A percentile compares a stretch with the other conserved stretches of the same genome.
Conservation (phyloP, 1,140 invertebrate species). For the Drosophila pseudoobscura region DNA sequence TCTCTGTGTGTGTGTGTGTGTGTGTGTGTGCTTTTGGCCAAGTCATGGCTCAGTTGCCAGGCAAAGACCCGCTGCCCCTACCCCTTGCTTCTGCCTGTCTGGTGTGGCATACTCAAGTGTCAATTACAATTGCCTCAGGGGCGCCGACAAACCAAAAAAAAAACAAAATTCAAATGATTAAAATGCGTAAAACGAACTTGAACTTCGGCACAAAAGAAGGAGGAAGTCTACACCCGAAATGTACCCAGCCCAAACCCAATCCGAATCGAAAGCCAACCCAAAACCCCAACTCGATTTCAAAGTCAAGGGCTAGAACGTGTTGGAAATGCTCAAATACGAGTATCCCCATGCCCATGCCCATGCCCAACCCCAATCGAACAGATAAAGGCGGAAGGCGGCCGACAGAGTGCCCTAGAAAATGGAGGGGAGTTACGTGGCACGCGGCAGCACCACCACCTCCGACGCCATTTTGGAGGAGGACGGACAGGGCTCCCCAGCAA, state of each 20-base stretch:
- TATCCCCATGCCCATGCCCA: conserved; percentile 3
- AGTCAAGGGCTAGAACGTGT: conserved; percentile 76
- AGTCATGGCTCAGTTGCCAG: conserved; percentile 73
- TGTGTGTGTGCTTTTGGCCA: conserved; percentile 38
- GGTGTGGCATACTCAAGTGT: conserved; percentile 66
- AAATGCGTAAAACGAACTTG: conserved; percentile 76
- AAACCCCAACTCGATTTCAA: conserved; percentile 45
- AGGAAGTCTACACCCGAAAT: conserved; percentile 43
- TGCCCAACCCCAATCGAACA: conserved; percentile 19
- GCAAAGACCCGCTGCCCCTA: conserved; percentile 8
- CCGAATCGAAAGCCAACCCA: conserved; percentile 7
- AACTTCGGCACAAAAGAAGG: conserved; percentile 61
- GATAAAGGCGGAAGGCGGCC: conserved; percentile 7
- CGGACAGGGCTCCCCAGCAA: not conserved
- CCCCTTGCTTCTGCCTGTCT: not conserved
- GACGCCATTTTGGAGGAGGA: conserved; percentile 54
- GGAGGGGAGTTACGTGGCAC: conserved; percentile 53
- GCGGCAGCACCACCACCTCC: conserved; percentile 43
- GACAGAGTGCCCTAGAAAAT: conserved; percentile 38
- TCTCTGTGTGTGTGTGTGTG: no score
- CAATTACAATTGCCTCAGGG: conserved; percentile 62
- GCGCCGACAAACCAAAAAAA: conserved; percentile 9
- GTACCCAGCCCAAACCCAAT: conserved; percentile 14
- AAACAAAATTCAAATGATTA: conserved; percentile 53
- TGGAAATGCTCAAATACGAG: conserved; percentile 29